These are phyloP conservation scores for Halesus radiatus DNA, from an alignment of 1,140 invertebrate genomes.

Conservation along the genomic window DNA sequence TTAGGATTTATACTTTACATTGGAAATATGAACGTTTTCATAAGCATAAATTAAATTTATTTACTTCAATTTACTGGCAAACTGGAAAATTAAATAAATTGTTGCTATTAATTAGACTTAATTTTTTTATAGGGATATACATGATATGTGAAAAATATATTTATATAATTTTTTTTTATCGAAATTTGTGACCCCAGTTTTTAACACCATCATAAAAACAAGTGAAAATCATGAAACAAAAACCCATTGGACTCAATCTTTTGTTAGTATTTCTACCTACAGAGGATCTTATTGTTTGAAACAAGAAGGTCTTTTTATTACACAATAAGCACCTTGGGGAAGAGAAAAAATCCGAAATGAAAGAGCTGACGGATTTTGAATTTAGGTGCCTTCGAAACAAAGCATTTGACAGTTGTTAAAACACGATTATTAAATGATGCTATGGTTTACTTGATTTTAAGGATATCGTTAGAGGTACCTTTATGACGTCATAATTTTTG, in stretches of 20 bases:
- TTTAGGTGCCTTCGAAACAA: conserved; percentile 7
- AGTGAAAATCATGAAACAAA: conserved; percentile 23
- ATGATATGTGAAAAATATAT: too few species aligned
- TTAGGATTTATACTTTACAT: too few species aligned
- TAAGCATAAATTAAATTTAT: too few species aligned
- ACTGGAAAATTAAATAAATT: too few species aligned
- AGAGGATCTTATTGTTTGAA: conserved; percentile 1
- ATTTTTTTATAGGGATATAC: too few species aligned
- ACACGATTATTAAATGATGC: too few species aligned
- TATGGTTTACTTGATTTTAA: conserved; percentile 24
- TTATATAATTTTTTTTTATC: neutral
- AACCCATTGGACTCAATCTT: neutral
- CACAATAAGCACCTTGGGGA: neutral
- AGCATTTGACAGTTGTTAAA: neutral
- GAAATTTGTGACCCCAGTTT: neutral
- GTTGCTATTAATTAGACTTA: too few species aligned
- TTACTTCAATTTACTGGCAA: too few species aligned
- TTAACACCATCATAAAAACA: neutral
- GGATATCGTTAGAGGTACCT: conserved; percentile 25
- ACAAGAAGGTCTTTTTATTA: neutral
- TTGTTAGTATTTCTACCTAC: neutral
- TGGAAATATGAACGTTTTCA: too few species aligned
- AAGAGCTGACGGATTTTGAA: neutral
- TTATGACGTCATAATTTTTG: conserved; percentile 13
- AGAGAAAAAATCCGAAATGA: neutral